Evolutionary conservation across 2,113 vertebrate genomes (phyloP), one percentile per base, ranked within the genome.

Genomic region (Rhombomys opimus): DNA sequence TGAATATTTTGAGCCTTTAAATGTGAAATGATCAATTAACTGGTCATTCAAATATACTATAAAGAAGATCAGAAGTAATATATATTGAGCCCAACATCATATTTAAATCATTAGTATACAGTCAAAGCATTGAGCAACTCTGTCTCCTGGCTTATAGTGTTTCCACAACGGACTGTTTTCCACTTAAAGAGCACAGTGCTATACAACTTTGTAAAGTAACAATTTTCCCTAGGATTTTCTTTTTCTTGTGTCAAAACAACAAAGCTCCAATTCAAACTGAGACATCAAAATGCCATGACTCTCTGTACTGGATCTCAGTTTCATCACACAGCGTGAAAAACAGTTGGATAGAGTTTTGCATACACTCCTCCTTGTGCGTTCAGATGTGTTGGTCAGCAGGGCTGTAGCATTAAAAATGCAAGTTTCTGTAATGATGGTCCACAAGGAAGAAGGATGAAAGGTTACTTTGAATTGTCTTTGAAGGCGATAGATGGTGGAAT

Each of bases 391-490:
- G 96, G 93, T 94, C 95, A 96, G 95, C 92, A 97, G 95, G 92
- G 80, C 50, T 75, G 25, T 77, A 54, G 89, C 70, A 97, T 95
- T 96, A 95, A 97, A 98, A 97, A 96, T 97, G 81, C 94, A 97
- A 95, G 82, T 95, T 94, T 96, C 89, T 81, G 87, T 96, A 97
- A 95, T 95, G 90, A 96, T 95, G 86, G n/a, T 95, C 92, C 89
- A 80, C 82, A 92, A 96, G 87, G 95, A 97, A 94, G 73, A 89
- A 30, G 73, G 87, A 96, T 96, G 89, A 97, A 97, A 95, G 59
- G 77, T 97, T 97, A 96, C 91, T 97, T 96, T 97, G 97, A 97
- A 89, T 97, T 94, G 63, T 88, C 78, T 96, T 96, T 97, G 95
- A 96, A 97, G 95, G 70, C 10, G 7, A 82, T 78, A 86, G 92